Base-by-base conservation (phyloP, 2,888 invertebrate species). In the Blastobasis adustella region DNA sequence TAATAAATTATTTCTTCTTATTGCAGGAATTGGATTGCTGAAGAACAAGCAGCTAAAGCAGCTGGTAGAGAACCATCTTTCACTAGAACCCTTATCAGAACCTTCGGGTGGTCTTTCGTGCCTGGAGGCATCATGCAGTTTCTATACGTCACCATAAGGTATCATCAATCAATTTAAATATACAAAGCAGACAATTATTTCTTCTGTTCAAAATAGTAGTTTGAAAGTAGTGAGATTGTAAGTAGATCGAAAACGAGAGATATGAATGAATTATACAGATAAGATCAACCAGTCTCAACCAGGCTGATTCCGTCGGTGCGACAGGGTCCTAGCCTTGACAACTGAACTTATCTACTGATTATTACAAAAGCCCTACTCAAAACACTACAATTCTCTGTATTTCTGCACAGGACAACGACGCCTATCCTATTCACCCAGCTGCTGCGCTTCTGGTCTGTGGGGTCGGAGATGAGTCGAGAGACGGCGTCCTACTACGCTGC, bases 361-460 rank as follows among this genome's bases (percentile, higher is more conserved):
- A 9, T 41, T 7, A 41, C 41, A 41, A 9, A 7, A 3, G 1
- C 23, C 23, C 3, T 23, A 23, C 23, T 23, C 2, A 23, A 23
- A 23, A 23, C 37, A 44, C 5, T 48, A 4, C 37, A 44, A 44
- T 47, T 39, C 9, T 47, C 5, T n/a, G 10, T 36, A 45, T 37
- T 38, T 54, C 47, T 23, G 37, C 37, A 54, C 67, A 92, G 93
- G 57, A 84, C 93, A 46, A 76, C 74, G 0, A 90, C 91, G 9
- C 93, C 94, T 0, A 71, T 93, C 6, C 82, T 93, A 53, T 84
- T 94, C 55, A 91, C 92, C 0, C 75, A 90, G 58, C 60, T 89
- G 37, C 71, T 89, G 1, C 53, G 46, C 8, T 85, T 62, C 65
- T 86, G 94, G 71, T 91, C 93, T 4, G 82, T 89, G 9, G 88